A percentile compares a stretch with the other conserved stretches of the same genome.
These are phyloP conservation scores for Recurvirostra avosetta DNA, from an alignment of 2,113 vertebrate genomes.

Conservation along the genomic window DNA sequence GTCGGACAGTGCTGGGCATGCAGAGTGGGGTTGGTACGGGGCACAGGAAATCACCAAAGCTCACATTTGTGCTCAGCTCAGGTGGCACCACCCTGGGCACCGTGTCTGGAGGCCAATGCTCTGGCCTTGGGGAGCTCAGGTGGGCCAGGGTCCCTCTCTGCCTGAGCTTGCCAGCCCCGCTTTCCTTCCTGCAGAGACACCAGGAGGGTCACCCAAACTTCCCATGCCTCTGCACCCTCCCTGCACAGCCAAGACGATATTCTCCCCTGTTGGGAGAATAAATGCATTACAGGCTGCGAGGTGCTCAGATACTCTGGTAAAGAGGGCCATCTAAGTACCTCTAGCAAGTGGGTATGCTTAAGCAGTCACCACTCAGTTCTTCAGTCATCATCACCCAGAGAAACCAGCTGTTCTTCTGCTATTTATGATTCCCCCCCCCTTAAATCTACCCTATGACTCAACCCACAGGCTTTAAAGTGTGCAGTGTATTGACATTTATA, in stretches of 20 bases:
- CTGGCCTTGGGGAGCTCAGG: no score
- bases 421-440: constrained; percentile 51
- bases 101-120: rapidly evolving
- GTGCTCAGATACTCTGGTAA: not conserved
- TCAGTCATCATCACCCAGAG: constrained; percentile 62
- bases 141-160: not conserved
- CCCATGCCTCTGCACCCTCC: not conserved
- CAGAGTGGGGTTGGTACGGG: not conserved
- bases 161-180: not conserved
- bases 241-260: not conserved
- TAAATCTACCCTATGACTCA: constrained; percentile 63
- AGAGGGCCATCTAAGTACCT: not conserved
- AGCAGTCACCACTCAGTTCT: constrained; percentile 49
- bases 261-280: not conserved
- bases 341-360: not conserved
- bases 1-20: not conserved
- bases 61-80: not conserved
- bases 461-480: constrained; percentile 65
- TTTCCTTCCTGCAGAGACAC: not conserved
- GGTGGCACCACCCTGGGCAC: not conserved
- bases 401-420: constrained; percentile 68
- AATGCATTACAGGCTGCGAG: not conserved
- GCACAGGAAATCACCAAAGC: not conserved
- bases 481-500: constrained; percentile 72
- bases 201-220: not conserved